Conservation (phyloP, 1,140 invertebrate species). For the Formica selysi region DNA sequence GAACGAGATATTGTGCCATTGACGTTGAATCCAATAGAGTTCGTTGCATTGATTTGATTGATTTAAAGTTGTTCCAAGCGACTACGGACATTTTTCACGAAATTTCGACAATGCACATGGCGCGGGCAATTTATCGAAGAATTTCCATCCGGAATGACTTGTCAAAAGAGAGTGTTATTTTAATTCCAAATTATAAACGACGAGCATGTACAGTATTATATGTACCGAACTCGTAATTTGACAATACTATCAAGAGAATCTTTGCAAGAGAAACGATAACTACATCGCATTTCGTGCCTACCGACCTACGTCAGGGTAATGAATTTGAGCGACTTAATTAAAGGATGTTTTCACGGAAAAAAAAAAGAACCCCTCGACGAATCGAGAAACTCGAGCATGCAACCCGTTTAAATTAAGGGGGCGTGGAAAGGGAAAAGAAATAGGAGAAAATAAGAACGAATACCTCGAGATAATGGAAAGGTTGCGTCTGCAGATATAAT, state of each 20-base stretch:
- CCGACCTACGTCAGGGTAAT: constrained; percentile 46
- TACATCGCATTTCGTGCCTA: constrained; percentile 8
- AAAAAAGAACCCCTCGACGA: constrained; percentile 17
- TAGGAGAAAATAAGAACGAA: constrained; percentile 40
- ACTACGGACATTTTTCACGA: constrained; percentile 28
- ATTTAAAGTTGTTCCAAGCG: constrained; percentile 38
- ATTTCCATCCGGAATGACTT: constrained; percentile 6
- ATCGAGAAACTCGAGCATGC: constrained; percentile 52
- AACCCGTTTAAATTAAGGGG: constrained; percentile 59
- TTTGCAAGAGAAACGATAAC: background rate
- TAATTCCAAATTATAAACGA: constrained; percentile 14
- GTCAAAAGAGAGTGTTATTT: constrained; percentile 1
- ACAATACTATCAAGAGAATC: background rate
- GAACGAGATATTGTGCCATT: constrained; percentile 31
- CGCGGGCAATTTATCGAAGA: constrained; percentile 27
- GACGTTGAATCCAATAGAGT: constrained; percentile 29
- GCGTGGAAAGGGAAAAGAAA: constrained; percentile 14
- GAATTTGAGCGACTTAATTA: constrained; percentile 68
- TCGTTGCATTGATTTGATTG: constrained; percentile 42
- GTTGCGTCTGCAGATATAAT: constrained; percentile 44
- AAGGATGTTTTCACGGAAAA: constrained; percentile 59
- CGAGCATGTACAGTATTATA: background rate
- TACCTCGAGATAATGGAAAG: constrained; percentile 51
- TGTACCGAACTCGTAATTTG: background rate
- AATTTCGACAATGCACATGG: constrained; percentile 32